Evolutionary conservation across 2,797 vertebrate species (phyloP), one percentile per base, ranked within the genome.

Genomic region (Lepidocolaptes lacrymiger): DNA sequence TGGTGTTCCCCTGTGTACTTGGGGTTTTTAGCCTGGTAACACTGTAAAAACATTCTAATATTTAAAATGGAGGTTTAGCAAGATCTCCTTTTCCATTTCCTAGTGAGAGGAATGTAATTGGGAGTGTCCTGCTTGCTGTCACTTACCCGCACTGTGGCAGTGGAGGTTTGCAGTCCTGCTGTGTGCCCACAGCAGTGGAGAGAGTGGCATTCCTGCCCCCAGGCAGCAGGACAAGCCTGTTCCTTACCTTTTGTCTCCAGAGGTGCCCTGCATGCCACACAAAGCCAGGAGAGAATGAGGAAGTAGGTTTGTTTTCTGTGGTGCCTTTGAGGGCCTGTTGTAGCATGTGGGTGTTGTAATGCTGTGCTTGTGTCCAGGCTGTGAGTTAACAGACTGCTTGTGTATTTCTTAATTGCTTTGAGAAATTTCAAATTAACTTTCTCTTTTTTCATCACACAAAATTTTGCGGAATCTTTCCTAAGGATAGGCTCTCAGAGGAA

Each of bases 161-260:
- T 0, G 13, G 62, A 8, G 4, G 37, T 28, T 71, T 48, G 46
- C 1, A 12, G 5, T 22, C 4, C 7, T 41, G 49, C 8, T 23
- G 1, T 1, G 3, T 4, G 1, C 15, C 14, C 10, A 0, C 4
- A 20, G 9, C 0, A 1, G 4, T 1, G 20, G 34, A 36, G 37
- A 36, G 20, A 23, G 21, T 2, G 12, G 52, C 26, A 10, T 18
- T 75, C 19, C 17, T 49, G 34, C 3, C 15, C 10, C 4, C 44
- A 21, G 59, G 36, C n/a, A 63, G 89, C 37, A 52, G 72, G 44
- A n/a, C 10, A 44, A 61, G 34, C 20, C 46, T 14, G 1, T n/a
- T 20, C 39, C 34, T 56, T 30, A 4, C 3, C 7, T 36, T 37
- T 10, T 20, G 24, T 28, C 58, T 43, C 37, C 16, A 6, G 5